A percentile compares a stretch with the other conserved stretches of the same genome.
These are phyloP conservation scores for Caenorhabditis zanzibari DNA, from an alignment of 2,888 invertebrate genomes.

Conservation along the genomic window DNA sequence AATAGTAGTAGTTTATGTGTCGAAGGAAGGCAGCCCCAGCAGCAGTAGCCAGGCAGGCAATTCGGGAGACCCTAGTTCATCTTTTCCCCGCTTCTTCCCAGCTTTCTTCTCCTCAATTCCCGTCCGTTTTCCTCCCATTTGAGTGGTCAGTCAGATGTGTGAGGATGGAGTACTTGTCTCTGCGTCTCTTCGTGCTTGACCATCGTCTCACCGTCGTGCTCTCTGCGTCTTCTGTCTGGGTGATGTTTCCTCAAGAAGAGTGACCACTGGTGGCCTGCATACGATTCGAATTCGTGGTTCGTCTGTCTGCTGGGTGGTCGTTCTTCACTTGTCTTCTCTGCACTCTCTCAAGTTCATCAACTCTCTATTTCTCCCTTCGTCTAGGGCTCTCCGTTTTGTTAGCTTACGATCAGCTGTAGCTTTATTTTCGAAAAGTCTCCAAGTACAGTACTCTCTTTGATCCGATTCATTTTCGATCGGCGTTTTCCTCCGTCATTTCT, in stretches of 20 bases:
- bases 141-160: slow-evolving; percentile 49
- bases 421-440: slow-evolving; percentile 18
- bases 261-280: slow-evolving; percentile 40
- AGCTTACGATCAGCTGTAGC: slow-evolving; percentile 43
- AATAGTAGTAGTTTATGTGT: slow-evolving; percentile 45
- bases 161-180: slow-evolving; percentile 31
- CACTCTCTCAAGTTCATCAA: slow-evolving; percentile 21
- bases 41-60: slow-evolving; percentile 37
- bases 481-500: slow-evolving; percentile 1
- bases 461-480: slow-evolving; percentile 13
- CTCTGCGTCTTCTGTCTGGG: slow-evolving; percentile 32
- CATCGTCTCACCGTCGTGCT: slow-evolving; percentile 32
- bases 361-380: slow-evolving; percentile 10
- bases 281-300: slow-evolving; percentile 43
- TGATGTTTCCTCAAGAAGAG: slow-evolving; percentile 37
- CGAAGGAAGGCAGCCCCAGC: slow-evolving; percentile 24
- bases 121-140: slow-evolving; percentile 40
- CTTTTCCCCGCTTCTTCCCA: slow-evolving; percentile 30
- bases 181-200: slow-evolving; percentile 36
- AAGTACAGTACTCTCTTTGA: slow-evolving; percentile 24
- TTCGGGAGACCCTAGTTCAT: slow-evolving; percentile 31
- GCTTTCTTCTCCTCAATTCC: slow-evolving; percentile 32
- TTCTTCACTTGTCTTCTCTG: slow-evolving; percentile 24
- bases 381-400: slow-evolving; percentile 30
- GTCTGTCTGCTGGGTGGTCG: slow-evolving; percentile 38